Base-by-base conservation (phyloP, 1,140 invertebrate species). In the Mycetomoellerius zeteki region DNA sequence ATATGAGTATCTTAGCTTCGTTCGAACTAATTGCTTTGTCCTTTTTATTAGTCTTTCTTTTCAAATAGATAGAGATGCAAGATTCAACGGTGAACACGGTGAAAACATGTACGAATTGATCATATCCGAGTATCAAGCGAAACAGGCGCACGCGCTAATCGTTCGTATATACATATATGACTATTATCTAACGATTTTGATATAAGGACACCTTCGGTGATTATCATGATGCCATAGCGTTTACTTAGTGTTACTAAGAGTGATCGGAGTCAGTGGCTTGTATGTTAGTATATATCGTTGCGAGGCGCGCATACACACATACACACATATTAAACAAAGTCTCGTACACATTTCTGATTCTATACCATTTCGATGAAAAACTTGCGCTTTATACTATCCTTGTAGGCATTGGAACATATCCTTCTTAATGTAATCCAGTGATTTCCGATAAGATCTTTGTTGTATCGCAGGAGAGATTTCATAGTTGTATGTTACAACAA, bases 111-210 rank as follows among this genome's bases (percentile, higher is more conserved):
- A 90, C 76, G 85, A 91, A 88, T 90, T 80, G 90, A 91, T 89
- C 89, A 91, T 91, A 91, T 91, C 80, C 89, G 87, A 90, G 77
- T 88, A 87, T 54, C 50, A 78, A 90, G 87, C 88, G 75, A 90
- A 81, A 91, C 52, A 82, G 80, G 37, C 67, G 58, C 62, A 43
- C 37, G 69, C 84, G 89, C 78, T 73, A 71, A 72, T 80, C 77
- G 54, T 69, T 78, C 27, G 50, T 90, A 84, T 64, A n/a, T 37
- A 37, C n/a, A 37, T 64, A 67, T 67, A 43, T 21, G 12, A 77
- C 52, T 85, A 89, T 52, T 71, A 69, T 43, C 37, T 47, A 71
- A 69, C 24, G 85, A 60, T 27, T 72, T 82, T 73, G 80, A 82
- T 82, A 73, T 73, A 82, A 82, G 19, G 52, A 12, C 67, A 58